Base-by-base conservation (phyloP, 2,888 invertebrate species). In the Thymelicus sylvestris region DNA sequence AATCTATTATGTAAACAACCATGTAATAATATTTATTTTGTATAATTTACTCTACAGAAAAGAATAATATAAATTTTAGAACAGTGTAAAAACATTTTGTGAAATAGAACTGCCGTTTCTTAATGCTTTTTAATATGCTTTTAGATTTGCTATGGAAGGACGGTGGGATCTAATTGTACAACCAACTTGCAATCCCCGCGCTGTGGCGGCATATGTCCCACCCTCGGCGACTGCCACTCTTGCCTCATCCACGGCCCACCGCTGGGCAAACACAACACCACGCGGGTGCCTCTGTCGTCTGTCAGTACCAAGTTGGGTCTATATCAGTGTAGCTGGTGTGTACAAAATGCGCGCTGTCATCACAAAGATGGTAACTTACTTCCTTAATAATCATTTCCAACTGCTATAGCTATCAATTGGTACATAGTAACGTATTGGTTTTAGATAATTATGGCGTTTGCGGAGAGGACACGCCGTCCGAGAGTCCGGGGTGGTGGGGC, bases 401-500 rank as follows among this genome's bases (percentile, higher is more conserved):
- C 12, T 7, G 15, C 15, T 4, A 19, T 15, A 4, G n/a, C 7
- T 0, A 1, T 52, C 19, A 52, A 15, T 52, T 52, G 19, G 8
- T 41, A 61, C 7, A 4, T 19, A 44, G 47, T 47, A 57, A 31
- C n/a, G 73, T 67, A 62, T 48, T 7, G 13, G 64, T 76, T 86
- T 60, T 80, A 95, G 96, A 97, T 85, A 97, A 96, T 84, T 96
- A 96, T 78, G 97, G 97, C 0, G 97, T 97, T 8, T 98, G 98
- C 79, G 97, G 97, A 0, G 97, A 97, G 82, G 97, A 97, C 80
- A 97, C 97, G 31, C 96, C 97, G 0, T 96, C 97, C 8, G 96
- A 97, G 82, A 96, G 96, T 76, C 96, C 96, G 0, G 97, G 97
- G 0, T 98, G 98, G 98, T 98, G 98, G 98, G 98, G 98, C 3